A percentile compares a stretch with the other conserved stretches of the same genome.
Evolutionary conservation across 2,797 vertebrate genomes (phyloP).

Genomic region (Sylvilagus floridanus): DNA sequence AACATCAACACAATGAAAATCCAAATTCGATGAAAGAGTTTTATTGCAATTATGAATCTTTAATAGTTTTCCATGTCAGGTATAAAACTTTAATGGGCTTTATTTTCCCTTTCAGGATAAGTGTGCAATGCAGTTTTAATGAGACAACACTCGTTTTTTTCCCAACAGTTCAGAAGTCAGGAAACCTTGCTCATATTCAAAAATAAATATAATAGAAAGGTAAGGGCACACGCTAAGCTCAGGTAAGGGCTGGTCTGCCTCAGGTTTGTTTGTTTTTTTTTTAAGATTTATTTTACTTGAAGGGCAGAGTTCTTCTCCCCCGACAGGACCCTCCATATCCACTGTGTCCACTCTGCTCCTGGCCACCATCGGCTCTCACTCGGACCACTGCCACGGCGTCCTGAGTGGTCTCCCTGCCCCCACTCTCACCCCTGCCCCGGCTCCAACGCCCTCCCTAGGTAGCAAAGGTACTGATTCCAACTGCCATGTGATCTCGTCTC

Average conservation of each 20-base stretch:
- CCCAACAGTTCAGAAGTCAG: constrained; percentile 61
- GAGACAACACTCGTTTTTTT: constrained; percentile 68
- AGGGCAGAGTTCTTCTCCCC: not conserved
- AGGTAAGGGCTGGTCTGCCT: not conserved
- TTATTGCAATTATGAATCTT: constrained; percentile 83
- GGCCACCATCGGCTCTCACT: not conserved
- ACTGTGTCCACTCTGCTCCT: not conserved
- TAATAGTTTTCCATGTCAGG: constrained; percentile 74
- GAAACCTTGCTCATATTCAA: not conserved
- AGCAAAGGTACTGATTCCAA: not conserved
- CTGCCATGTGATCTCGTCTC: not conserved
- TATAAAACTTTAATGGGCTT: constrained; percentile 77
- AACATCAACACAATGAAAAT: not conserved
- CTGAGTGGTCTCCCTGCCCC: not conserved
- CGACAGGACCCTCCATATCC: not conserved
- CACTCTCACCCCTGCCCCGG: not conserved
- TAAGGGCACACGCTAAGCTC: not conserved
- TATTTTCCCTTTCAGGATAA: constrained; percentile 48
- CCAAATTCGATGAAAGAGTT: constrained; percentile 62
- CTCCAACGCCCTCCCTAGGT: not conserved
- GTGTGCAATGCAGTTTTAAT: constrained; percentile 73
- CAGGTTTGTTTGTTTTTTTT: no score
- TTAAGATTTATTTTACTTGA: no score
- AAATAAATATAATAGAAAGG: not conserved
- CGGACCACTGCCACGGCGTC: not conserved